Evolutionary conservation across 1,140 invertebrate species (phyloP).

Genomic region (Stenopsyche tienmushanensis): DNA sequence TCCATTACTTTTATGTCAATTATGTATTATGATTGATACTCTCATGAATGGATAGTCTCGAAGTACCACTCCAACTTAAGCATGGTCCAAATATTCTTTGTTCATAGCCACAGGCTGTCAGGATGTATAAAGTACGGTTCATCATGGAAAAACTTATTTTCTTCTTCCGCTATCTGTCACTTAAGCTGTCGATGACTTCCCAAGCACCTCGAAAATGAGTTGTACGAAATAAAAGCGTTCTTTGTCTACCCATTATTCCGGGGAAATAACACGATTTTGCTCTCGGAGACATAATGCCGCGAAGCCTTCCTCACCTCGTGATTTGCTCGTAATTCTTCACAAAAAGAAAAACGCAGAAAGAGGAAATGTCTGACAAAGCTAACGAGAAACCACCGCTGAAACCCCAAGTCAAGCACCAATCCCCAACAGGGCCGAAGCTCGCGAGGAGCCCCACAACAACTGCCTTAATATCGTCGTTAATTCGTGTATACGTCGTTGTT

Average conservation of each 20-base stretch:
- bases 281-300: conserved; percentile 18
- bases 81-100: no score
- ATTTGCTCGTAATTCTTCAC: conserved; percentile 10
- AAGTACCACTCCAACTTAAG: no score
- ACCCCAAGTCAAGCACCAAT: conserved; percentile 17
- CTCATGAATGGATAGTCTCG: no score
- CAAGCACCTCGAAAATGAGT: background rate
- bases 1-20: no score
- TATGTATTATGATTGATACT: no score
- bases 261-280: conserved; percentile 26
- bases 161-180: background rate
- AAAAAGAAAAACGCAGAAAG: background rate
- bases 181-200: background rate
- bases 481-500: no score
- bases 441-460: no score
- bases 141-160: no score
- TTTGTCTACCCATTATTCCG: conserved; percentile 1
- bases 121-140: no score
- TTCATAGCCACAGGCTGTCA: no score
- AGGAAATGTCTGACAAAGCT: conserved; percentile 19
- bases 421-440: no score
- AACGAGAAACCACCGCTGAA: conserved; percentile 8
- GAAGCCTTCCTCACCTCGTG: background rate
- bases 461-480: no score
- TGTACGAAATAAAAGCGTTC: background rate